Base-by-base conservation (phyloP, 2,797 vertebrate genomes). In the Selene dorsalis region DNA sequence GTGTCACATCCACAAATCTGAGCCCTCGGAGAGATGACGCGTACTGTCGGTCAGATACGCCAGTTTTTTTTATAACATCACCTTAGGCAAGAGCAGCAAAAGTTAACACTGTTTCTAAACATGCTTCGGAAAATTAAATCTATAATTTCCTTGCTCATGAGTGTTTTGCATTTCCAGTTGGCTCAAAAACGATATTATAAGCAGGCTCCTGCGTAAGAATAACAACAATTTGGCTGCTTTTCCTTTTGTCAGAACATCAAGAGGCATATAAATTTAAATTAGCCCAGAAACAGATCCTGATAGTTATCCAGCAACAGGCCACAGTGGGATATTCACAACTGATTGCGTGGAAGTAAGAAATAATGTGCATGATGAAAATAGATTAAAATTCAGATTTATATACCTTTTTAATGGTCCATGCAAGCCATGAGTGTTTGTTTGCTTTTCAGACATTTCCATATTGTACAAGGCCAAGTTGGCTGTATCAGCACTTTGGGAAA, bases 381-480 rank as follows among this genome's bases (percentile, higher is more conserved):
- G 22, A 26, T 55, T 62, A 58, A 9, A 59, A 55, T 53, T 14
- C 35, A 22, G 12, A 30, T 69, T 52, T 50, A 45, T 77, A 47
- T 22, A 28, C 24, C 30, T n/a, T 69, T 22, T 22, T 22, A 47
- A 67, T 35, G 47, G 24, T 53, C 38, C 47, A 61, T 1, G 4
- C n/a, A 75, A 77, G 10, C 6, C 17, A 45, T 57, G n/a, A 11
- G 0, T 26, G 22, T 71, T 77, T 77, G 50, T 76, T 83, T 79
- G 53, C 58, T 59, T 50, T 80, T 67, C 30, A 43, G 3, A 58
- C 39, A 38, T 72, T 75, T 78, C 57, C 30, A 52, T 38, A 39
- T 60, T 17, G 16, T 16, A 1, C 50, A 6, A 55, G 63, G 45
- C 69, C 43, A 60, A 77, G 58, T 13, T 43, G 35, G 43, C 52